phyloP scores from a whole-genome alignment of 2,113 vertebrate species.

The Saccopteryx bilineata region DNA sequence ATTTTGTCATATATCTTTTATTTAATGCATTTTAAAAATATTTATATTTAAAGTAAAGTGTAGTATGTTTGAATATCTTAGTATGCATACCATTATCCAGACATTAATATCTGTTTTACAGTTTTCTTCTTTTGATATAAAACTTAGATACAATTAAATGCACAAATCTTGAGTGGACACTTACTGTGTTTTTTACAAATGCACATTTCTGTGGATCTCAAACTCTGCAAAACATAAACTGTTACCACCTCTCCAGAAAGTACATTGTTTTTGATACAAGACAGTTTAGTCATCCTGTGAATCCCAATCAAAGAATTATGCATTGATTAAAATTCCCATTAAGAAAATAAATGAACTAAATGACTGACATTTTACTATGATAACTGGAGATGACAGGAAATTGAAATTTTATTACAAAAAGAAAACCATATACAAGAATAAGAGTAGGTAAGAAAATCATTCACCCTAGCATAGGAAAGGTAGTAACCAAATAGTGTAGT shows the following conservation, averaged over 20 bases:
- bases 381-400: background rate
- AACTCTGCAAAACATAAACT: background rate
- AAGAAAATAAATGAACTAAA: background rate
- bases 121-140: background rate
- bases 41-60: background rate
- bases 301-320: background rate
- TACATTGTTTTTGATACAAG: background rate
- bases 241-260: background rate
- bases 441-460: background rate
- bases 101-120: background rate
- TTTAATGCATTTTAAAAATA: background rate
- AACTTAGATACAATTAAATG: background rate
- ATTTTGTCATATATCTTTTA: background rate
- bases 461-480: background rate
- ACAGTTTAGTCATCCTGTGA: background rate
- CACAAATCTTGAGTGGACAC: background rate
- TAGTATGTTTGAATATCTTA: background rate
- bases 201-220: background rate
- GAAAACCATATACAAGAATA: background rate
- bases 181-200: background rate
- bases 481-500: background rate
- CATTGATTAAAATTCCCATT: background rate
- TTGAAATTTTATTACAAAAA: background rate
- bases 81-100: background rate
- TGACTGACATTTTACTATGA: background rate